phyloP scores from a whole-genome alignment of 1,140 invertebrate species.

The Helicoverpa zea region DNA sequence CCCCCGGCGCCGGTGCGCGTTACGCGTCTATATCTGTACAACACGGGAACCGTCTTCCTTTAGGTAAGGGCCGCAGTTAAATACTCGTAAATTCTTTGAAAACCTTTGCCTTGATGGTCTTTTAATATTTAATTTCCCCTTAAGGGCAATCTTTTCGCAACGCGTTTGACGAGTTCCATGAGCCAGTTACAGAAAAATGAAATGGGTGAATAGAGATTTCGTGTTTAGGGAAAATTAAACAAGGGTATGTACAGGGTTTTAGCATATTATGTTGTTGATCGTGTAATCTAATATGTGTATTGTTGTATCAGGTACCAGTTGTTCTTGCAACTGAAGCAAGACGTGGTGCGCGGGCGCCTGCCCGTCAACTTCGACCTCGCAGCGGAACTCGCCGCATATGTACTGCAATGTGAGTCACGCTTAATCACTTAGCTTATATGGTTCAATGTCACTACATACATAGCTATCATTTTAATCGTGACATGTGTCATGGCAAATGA shows the following conservation, averaged over 20 bases:
- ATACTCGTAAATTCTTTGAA: constrained; percentile 79
- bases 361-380: constrained; percentile 95
- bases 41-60: constrained; percentile 64
- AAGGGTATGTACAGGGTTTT: background rate
- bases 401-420: constrained; percentile 97
- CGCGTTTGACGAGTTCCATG: constrained; percentile 50
- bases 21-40: constrained; percentile 51
- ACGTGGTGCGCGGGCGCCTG: constrained; percentile 96
- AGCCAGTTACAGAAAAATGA: constrained; percentile 52
- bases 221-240: constrained; percentile 56
- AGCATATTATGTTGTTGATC: background rate
- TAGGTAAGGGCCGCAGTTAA: constrained; percentile 71
- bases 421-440: constrained; percentile 14
- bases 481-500: background rate
- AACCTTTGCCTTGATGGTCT: constrained; percentile 77
- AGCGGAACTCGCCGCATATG: constrained; percentile 97
- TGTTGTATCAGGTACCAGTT: constrained; percentile 94
- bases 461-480: background rate
- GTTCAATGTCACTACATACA: background rate
- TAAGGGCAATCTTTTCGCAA: constrained; percentile 61
- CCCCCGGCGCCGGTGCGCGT: constrained; percentile 37
- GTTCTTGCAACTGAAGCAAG: constrained; percentile 98
- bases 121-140: constrained; percentile 85
- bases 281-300: constrained; percentile 40
- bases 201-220: constrained; percentile 35